Evolutionary conservation across 2,888 invertebrate genomes (phyloP), one percentile per base, ranked within the genome.

Genomic region (Caenorhabditis macrosperma): DNA sequence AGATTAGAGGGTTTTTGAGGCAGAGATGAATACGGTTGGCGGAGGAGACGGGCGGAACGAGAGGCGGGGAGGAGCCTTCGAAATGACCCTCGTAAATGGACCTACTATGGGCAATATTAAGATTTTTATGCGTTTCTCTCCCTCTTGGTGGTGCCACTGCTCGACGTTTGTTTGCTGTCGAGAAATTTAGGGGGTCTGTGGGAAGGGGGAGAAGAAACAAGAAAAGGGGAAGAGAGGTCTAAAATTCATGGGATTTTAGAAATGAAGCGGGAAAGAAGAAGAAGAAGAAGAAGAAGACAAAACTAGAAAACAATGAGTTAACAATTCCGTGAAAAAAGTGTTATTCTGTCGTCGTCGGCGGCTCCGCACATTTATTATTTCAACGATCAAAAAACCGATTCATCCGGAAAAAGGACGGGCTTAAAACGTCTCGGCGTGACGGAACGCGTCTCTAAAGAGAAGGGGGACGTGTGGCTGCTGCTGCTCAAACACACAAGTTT

Each of bases 101-200:
- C 38, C 35, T 50, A 50, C 68, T 68, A 59, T 17, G 41, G n/a
- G 52, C 69, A 54, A 69, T 69, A 69, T 69, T 69, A 69, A 69
- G 69, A 69, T 69, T 69, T 69, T 69, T 69, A 69, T 69, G 69
- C 44, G 69, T 60, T 52, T 60, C 50, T n/a, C n/a, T n/a, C n/a
- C n/a, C n/a, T n/a, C n/a, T n/a, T n/a, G n/a, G 52, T 60, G 22
- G 22, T 35, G 59, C 28, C 22, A 57, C 44, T 15, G 17, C 10
- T 33, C 4, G 57, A 6, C 15, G 26, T 44, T n/a, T 41, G 26
- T 60, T 44, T 61, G 46, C 9, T 50, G 55, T 46, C 20, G 46
- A 38, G 50, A 26, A 50, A 17, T 63, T 48, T 63, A 15, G 52
- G 22, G 12, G 20, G 12, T 38, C 26, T 12, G 5, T 24, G n/a